A percentile compares a stretch with the other conserved stretches of the same genome.
Evolutionary conservation across 2,888 invertebrate species (phyloP).

Genomic region (Auanema sp.): DNA sequence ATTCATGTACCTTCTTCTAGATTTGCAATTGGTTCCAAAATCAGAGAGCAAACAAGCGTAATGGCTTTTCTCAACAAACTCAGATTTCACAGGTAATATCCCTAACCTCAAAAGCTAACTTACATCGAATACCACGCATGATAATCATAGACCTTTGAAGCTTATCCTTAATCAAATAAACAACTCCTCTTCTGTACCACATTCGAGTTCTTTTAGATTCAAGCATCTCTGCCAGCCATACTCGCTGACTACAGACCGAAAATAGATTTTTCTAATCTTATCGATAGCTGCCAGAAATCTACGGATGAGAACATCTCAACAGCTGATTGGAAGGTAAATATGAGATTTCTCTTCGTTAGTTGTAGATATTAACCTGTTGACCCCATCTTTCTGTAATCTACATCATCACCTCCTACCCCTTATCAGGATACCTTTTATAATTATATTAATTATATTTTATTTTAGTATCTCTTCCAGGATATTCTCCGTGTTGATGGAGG

Average conservation of each 20-base stretch:
- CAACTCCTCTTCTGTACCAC: neutral
- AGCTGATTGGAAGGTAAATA: no score
- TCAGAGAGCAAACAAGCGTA: conserved; percentile 71
- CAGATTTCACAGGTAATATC: neutral
- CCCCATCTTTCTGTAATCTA: no score
- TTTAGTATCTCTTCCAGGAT: conserved; percentile 26
- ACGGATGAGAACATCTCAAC: conserved; percentile 8
- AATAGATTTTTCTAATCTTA: conserved; percentile 27
- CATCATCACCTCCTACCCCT: neutral
- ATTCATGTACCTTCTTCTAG: conserved; percentile 29
- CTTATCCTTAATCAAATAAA: neutral
- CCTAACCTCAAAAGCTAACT: neutral
- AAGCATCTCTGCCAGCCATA: conserved; percentile 17
- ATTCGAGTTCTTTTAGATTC: conserved; percentile 10
- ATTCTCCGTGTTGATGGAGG: conserved; percentile 53
- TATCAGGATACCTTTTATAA: neutral
- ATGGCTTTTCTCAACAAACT: conserved; percentile 2
- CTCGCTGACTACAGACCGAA: conserved; percentile 21
- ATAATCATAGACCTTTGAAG: neutral
- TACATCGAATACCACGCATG: neutral
- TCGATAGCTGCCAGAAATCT: conserved; percentile 24
- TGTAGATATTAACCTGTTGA: no score
- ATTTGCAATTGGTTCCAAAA: conserved; percentile 79
- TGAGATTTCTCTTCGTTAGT: no score
- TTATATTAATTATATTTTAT: conserved; percentile 14